These are phyloP conservation scores for Falco naumanni DNA, from an alignment of 2,797 vertebrate species.

Conservation along the genomic window DNA sequence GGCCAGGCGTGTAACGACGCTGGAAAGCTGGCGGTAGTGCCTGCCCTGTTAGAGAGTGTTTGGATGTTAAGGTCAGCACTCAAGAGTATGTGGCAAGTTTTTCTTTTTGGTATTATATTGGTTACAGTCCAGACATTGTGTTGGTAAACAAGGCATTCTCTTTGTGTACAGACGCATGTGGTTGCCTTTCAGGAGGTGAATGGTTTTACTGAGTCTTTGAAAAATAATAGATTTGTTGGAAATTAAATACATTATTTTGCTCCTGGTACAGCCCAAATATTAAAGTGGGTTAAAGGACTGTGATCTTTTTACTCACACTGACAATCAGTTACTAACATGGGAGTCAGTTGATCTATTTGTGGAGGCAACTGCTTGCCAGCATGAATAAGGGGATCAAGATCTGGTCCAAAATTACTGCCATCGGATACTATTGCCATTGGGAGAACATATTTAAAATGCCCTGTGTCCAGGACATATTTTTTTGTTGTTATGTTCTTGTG, in stretches of 20 bases:
- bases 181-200: not conserved
- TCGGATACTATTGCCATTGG: slow-evolving; percentile 51
- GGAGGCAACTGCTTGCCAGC: slow-evolving; percentile 36
- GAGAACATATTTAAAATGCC: slow-evolving; percentile 46
- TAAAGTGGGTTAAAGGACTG: not conserved
- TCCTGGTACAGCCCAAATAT: not conserved
- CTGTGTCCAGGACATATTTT: slow-evolving; percentile 3
- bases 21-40: not conserved
- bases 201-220: not conserved
- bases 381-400: slow-evolving; percentile 63
- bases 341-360: slow-evolving; percentile 55
- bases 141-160: not conserved
- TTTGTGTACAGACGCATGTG: not conserved
- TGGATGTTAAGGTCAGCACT: not conserved
- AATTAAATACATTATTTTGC: not conserved
- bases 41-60: not conserved
- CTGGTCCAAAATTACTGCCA: slow-evolving; percentile 57
- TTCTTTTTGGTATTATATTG: not conserved
- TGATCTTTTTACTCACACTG: slow-evolving; percentile 30
- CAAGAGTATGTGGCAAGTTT: not conserved
- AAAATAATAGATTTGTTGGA: not conserved
- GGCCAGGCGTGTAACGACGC: not conserved
- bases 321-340: slow-evolving; percentile 40
- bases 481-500: slow-evolving; percentile 16
- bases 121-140: not conserved